A percentile compares a stretch with the other conserved stretches of the same genome.
Conservation (phyloP, 2,888 invertebrate species). For the Machimus rusticus region DNA sequence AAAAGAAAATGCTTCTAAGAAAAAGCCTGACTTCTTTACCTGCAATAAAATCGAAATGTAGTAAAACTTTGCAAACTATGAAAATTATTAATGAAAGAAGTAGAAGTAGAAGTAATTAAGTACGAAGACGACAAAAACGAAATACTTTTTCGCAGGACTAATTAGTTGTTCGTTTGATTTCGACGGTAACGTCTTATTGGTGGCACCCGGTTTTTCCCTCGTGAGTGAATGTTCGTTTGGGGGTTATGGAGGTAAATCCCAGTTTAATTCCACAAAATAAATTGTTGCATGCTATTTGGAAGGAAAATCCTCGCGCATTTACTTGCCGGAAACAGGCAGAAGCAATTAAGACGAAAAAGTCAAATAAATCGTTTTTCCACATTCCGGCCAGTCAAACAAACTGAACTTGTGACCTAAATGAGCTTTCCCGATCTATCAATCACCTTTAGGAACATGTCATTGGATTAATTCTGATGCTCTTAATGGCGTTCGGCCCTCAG, state of each 20-base stretch:
- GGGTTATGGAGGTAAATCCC: background rate
- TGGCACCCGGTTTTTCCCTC: background rate
- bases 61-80: background rate
- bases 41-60: background rate
- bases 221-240: background rate
- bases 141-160: background rate
- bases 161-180: background rate
- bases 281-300: background rate
- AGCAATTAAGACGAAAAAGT: background rate
- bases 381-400: background rate
- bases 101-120: background rate
- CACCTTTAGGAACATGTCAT: background rate
- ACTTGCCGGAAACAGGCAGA: background rate
- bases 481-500: background rate
- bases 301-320: background rate
- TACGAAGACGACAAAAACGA: background rate
- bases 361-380: background rate
- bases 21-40: background rate
- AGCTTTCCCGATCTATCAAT: conserved; percentile 10
- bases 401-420: conserved; percentile 1
- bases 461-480: conserved; percentile 11
- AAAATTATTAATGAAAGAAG: background rate
- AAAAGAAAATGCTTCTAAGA: background rate
- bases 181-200: background rate
- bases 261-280: background rate